These are phyloP conservation scores for Drosophila ustulata DNA, from an alignment of 2,888 invertebrate genomes.

Conservation along the genomic window DNA sequence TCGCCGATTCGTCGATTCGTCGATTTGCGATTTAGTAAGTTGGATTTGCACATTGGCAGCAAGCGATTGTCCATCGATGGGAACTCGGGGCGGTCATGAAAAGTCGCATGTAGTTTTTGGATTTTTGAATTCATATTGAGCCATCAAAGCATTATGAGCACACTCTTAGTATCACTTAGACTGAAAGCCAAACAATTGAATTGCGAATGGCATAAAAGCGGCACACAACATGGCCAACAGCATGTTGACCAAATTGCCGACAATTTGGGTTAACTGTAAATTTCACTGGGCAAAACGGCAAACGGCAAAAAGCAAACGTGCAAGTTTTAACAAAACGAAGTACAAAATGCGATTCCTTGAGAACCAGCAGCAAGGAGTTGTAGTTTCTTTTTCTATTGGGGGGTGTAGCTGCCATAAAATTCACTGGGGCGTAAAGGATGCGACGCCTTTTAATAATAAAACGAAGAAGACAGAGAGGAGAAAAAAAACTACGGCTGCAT, in stretches of 20 bases:
- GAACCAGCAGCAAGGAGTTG: slow-evolving; percentile 21
- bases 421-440: slow-evolving; percentile 80
- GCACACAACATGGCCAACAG: slow-evolving; percentile 39
- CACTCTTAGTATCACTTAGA: slow-evolving; percentile 72
- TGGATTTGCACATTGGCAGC: slow-evolving; percentile 45
- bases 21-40: slow-evolving; percentile 43
- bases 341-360: slow-evolving; percentile 52
- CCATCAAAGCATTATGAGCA: slow-evolving; percentile 65
- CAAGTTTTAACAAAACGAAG: slow-evolving; percentile 74
- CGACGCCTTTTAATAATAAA: slow-evolving; percentile 75
- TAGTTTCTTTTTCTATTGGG: background rate
- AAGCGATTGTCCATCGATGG: slow-evolving; percentile 13
- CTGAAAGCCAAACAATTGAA: slow-evolving; percentile 64
- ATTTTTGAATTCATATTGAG: slow-evolving; percentile 65
- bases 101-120: slow-evolving; percentile 14
- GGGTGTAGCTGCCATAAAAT: slow-evolving; percentile 64
- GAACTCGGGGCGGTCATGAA: background rate
- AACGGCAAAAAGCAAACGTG: slow-evolving; percentile 57
- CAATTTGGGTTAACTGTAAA: slow-evolving; percentile 80
- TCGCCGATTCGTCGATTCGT: slow-evolving; percentile 47
- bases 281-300: slow-evolving; percentile 59
- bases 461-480: slow-evolving; percentile 3
- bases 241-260: slow-evolving; percentile 80
- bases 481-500: slow-evolving; percentile 63
- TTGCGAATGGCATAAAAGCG: slow-evolving; percentile 61